Base-by-base conservation (phyloP, 2,888 invertebrate genomes). In the Volucella zonaria region DNA sequence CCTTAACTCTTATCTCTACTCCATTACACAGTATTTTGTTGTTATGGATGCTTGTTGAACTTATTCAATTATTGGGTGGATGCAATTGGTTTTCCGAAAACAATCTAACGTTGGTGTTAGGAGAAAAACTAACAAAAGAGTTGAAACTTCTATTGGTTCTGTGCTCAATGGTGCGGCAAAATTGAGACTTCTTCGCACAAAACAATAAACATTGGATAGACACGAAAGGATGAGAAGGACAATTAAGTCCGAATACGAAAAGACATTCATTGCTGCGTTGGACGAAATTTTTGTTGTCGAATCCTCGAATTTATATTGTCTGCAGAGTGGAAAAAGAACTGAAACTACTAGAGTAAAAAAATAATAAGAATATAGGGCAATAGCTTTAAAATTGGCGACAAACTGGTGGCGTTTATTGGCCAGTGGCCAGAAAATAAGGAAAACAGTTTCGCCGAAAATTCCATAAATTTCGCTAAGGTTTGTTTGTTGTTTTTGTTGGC, bases 321-420 rank as follows among this genome's bases (percentile, higher is more conserved):
- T 68, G 58, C 54, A 70, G 51, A 71, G 68, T 52, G 14, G 42
- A 42, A 38, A 79, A 73, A 66, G 58, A 49, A 62, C 11, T 14
- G 43, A 61, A 59, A n/a, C 10, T 45, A 64, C 40, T 31, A 18
- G 38, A 47, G 42, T n/a, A 9, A 58, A 61, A 64, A 70, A 59
- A 66, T 38, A 61, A 59, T 56, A 42, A 66, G 43, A 47, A 81
- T 81, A 59, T 79, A 40, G 85, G 81, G 70, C 76, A 81, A 85
- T 81, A 85, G 85, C 73, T 80, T 38, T 9, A 18, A 68, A 85
- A 81, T 64, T 81, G 85, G 85, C 85, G 81, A 73, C 85, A 68
- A 73, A 85, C 73, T 85, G 81, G 85, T 81, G 68, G 23, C 76
- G 67, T 85, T 73, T 73, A 77, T 81, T 85, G 85, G 85, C 81